Evolutionary conservation across 1,140 invertebrate species (phyloP), one percentile per base, ranked within the genome.

Genomic region (Sinonovacula constricta): DNA sequence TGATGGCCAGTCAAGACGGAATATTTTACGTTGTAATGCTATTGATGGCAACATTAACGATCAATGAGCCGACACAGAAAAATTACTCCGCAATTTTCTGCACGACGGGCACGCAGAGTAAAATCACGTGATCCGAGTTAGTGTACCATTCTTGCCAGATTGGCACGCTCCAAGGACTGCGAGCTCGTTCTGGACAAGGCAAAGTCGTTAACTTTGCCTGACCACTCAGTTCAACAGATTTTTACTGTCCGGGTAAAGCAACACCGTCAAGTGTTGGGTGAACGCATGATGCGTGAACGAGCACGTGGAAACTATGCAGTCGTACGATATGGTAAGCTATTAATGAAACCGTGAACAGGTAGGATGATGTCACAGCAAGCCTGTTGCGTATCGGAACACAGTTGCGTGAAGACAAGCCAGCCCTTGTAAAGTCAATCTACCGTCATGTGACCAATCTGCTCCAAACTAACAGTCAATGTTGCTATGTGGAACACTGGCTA

Each of bases 321-420:
- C 12, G 51, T 67, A 45, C 45, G 51, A 1, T 67, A 45, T 67
- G 63, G 51, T 28, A 67, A 67, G 51, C n/a, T 67, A n/a, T 65
- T n/a, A 36, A 65, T 26, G 28, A 65, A 34, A 12, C 12, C 39
- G 39, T 65, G n/a, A 34, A 65, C 62, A 65, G 39, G 33, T 34
- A 18, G 24, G 26, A 65, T 34, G 28, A 34, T 15, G 22, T 24
- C 28, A 15, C n/a, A 30, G n/a, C 3, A 2, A 28, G n/a, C 45
- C 45, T 12, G 10, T 18, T 26, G 57, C n/a, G 18, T 28, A 28
- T 60, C n/a, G 12, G 57, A 26, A 60, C 57, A 24, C 22, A n/a
- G n/a, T 26, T 30, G 1, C 3, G 22, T 2, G 30, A 18, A n/a
- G n/a, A n/a, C n/a, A n/a, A 60, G 28, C 57, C 22, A 2, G 15